Base-by-base conservation (phyloP, 2,113 vertebrate species). In the Myotis davidii region DNA sequence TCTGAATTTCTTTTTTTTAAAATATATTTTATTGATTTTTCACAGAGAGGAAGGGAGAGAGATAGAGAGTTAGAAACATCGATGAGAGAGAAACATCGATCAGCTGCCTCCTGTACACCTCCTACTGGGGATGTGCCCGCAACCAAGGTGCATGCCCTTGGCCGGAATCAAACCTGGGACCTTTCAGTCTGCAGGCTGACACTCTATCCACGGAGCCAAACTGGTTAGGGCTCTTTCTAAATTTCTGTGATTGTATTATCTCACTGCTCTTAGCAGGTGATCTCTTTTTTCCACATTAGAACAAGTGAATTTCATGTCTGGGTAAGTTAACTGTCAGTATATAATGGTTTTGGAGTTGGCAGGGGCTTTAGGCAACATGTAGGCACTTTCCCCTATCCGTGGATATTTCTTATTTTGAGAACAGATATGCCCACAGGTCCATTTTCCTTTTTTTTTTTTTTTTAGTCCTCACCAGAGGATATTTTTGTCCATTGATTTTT, bases 371-470 rank as follows among this genome's bases (percentile, higher is more conserved):
- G 50, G 64, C 50, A 85, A 25, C 21, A 78, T 73, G 17, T 59
- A 88, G 76, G 29, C 59, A 52, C 25, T 78, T 81, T 34, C 14
- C 25, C 54, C 25, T 32, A 59, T 88, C 69, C 9, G 25, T 73
- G 14, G 23, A 32, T 84, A 84, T 37, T 82, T 88, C 84, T 86
- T 74, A 91, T 93, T 91, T 95, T 91, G 54, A 95, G 48, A 85
- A 91, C 9, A 88, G 16, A 59, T 95, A 52, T 23, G 18, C 27
- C 48, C 86, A 14, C 25, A 56, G 77, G 50, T 74, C 17, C 67
- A n/a, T 96, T 94, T 94, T 69, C 27, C 59, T 61, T 61, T 25
- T 23, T 25, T 56, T 52, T n/a, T 50, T 52, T 23, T 61, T 61
- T 61, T 61, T 61, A 27, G 59, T 61, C 59, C 59, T 61, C 3